These are phyloP conservation scores for Tolmerus cingulatus DNA, from an alignment of 2,888 invertebrate genomes.

Conservation along the genomic window DNA sequence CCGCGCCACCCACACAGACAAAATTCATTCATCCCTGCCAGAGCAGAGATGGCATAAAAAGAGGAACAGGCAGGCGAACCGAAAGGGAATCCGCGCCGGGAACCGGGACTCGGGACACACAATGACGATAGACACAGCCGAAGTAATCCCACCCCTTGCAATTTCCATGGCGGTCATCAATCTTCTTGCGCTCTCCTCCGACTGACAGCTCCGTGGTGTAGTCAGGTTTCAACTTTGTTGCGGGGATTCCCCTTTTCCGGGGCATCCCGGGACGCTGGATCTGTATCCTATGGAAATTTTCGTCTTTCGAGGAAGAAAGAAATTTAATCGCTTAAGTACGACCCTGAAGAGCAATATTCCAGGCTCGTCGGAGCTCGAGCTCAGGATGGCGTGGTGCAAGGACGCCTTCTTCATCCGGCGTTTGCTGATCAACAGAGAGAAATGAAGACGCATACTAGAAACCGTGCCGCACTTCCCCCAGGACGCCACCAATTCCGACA, in stretches of 20 bases:
- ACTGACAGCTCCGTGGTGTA: slow-evolving; percentile 63
- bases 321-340: slow-evolving; percentile 24
- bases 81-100: slow-evolving; percentile 27
- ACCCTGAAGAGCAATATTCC: slow-evolving; percentile 1
- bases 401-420: neutral
- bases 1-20: neutral
- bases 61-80: neutral
- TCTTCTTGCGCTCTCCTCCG: slow-evolving; percentile 63
- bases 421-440: slow-evolving; percentile 14
- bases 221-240: slow-evolving; percentile 25
- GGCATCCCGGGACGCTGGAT: neutral
- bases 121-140: slow-evolving; percentile 43
- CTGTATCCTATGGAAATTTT: neutral
- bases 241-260: neutral
- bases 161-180: slow-evolving; percentile 65
- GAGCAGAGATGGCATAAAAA: neutral
- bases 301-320: neutral
- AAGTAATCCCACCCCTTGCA: slow-evolving; percentile 54
- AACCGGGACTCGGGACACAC: slow-evolving; percentile 46
- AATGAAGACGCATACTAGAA: neutral
- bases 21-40: slow-evolving; percentile 23
- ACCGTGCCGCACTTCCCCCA: neutral
- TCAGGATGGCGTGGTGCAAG: neutral
- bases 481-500: neutral
- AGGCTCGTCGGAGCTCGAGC: neutral